Evolutionary conservation across 1,140 invertebrate species (phyloP), one percentile per base, ranked within the genome.

Genomic region (Luehdorfia chinensis): DNA sequence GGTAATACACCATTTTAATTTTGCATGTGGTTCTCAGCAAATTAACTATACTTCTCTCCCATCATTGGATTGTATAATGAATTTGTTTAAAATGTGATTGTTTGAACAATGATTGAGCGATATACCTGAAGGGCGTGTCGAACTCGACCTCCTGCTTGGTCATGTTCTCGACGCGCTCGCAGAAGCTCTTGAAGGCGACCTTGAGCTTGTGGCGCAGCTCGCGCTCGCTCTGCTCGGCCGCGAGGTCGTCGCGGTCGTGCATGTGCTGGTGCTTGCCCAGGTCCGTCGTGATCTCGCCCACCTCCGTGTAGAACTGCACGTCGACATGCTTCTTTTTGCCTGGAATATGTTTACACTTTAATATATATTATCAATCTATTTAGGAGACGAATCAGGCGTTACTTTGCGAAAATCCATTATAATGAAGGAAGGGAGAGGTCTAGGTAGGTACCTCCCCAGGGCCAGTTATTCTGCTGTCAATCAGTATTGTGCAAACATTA

Each of bases 251-350:
- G 31, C 98, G 89, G 85, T 99, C 98, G 72, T 99, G 97, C 97
- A 99, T 99, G 77, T 99, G 97, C 75, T 99, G 97, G 87, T 99
- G 97, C 87, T 99, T 99, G 27, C 98, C 98, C 47, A 99, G 88
- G 91, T 99, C 98, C 1, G 98, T 99, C 0, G 97, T 99, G 28
- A 99, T 98, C 88, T 99, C 98, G 67, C 98, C 98, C 39, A 99
- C 98, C 88, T 99, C 98, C 0, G 98, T 99, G 80, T 99, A 99
- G 88, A 99, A 99, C 76, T 99, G 98, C 2, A 99, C 97, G 87
- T 99, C 98, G 3, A 96, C 91, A 71, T 99, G 98, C 75, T 99
- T 99, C 88, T 99, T 99, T 87, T 99, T 99, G 39, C 84, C 85
- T 87, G 49, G 1, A 63, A 37, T 3, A 2, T n/a, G n/a, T n/a